phyloP scores from a whole-genome alignment of 2,888 invertebrate species.

The Eumacrocentrus americanus region DNA sequence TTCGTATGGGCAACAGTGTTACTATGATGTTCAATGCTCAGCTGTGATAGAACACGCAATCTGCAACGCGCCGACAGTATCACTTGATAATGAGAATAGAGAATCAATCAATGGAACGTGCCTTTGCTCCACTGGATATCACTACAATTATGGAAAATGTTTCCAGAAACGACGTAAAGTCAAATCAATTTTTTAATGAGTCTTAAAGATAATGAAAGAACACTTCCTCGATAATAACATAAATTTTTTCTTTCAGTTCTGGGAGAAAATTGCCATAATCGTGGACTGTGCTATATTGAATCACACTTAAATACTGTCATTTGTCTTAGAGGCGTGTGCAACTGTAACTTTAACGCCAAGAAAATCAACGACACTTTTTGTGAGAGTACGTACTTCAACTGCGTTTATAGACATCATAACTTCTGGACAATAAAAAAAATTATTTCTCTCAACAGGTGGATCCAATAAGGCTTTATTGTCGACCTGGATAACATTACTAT shows the following conservation, averaged over 20 bases:
- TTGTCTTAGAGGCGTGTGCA: conserved; percentile 37
- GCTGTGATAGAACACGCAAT: background rate
- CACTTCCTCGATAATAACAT: background rate
- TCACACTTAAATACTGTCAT: conserved; percentile 28
- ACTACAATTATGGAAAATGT: conserved; percentile 24
- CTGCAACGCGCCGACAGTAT: too few relatives aligned
- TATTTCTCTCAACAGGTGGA: too few relatives aligned
- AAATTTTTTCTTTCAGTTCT: conserved; percentile 37
- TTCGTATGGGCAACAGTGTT: background rate
- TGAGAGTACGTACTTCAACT: conserved; percentile 22
- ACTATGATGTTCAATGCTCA: background rate
- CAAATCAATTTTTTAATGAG: background rate
- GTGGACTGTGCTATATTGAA: conserved; percentile 45
- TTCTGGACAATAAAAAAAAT: too few relatives aligned
- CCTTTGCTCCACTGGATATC: conserved; percentile 32
- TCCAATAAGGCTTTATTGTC: too few relatives aligned
- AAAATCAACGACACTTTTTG: conserved; percentile 27
- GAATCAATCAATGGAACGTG: too few relatives aligned
- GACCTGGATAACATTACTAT: too few relatives aligned
- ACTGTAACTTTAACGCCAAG: conserved; percentile 26
- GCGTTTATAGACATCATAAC: too few relatives aligned
- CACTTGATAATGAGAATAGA: too few relatives aligned
- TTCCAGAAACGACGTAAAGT: background rate
- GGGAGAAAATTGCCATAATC: conserved; percentile 39
- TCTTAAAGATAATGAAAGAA: too few relatives aligned